Conservation (phyloP, 2,113 vertebrate species). For the Madoqua kirkii region DNA sequence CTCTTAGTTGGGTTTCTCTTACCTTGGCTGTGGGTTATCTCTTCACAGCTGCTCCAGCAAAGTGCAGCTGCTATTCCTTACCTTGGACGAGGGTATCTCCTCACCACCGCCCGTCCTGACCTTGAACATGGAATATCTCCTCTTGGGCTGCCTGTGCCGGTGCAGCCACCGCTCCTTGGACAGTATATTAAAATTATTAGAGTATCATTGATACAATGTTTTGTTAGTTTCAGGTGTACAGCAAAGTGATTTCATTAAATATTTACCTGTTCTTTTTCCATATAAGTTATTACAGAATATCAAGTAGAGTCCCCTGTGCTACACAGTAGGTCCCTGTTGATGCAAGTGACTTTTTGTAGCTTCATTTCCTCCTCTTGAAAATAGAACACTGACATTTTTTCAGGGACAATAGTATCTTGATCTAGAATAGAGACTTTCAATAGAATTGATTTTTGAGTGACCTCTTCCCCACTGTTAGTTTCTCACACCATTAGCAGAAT, state of each 20-base stretch:
- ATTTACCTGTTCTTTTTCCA: background rate
- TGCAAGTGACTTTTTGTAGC: background rate
- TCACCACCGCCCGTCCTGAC: fast-evolving
- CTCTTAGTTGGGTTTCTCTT: too few relatives aligned
- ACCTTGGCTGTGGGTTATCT: too few relatives aligned
- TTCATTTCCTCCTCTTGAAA: background rate
- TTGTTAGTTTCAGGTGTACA: background rate
- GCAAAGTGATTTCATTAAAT: background rate
- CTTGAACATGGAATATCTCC: too few relatives aligned
- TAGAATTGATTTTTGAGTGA: background rate
- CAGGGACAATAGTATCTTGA: background rate
- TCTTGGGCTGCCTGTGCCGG: fast-evolving
- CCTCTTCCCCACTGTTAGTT: background rate
- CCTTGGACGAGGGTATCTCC: too few relatives aligned
- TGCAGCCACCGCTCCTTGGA: too few relatives aligned
- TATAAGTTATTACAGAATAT: background rate
- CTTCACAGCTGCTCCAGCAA: too few relatives aligned
- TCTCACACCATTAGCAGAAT: background rate
- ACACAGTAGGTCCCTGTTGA: background rate
- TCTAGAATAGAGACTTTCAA: background rate
- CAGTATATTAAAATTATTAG: background rate
- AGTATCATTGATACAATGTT: background rate
- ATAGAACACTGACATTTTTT: background rate
- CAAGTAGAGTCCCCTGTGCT: background rate
- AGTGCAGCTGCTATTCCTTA: too few relatives aligned